phyloP scores from a whole-genome alignment of 2,888 invertebrate genomes.

The Oeneis ivallda region DNA sequence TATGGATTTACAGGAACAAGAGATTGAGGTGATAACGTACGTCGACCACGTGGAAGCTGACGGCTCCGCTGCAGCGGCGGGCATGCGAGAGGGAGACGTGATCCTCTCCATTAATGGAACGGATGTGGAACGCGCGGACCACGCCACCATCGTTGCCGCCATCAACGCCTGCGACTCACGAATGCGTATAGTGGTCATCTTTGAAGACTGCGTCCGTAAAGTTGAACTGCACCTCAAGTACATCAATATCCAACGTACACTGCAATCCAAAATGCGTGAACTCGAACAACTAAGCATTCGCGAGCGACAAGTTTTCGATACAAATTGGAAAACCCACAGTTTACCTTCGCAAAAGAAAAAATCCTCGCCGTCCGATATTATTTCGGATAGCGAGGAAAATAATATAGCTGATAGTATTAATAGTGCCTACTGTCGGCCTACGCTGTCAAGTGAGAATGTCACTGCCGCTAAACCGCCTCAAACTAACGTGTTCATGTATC shows the following conservation, averaged over 20 bases:
- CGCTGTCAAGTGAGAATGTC: constrained; percentile 91
- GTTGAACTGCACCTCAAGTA: constrained; percentile 96
- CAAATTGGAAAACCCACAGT: constrained; percentile 95
- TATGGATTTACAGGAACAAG: constrained; percentile 83
- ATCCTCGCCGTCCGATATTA: constrained; percentile 77
- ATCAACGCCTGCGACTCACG: constrained; percentile 94
- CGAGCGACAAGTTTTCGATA: constrained; percentile 91
- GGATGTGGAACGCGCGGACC: constrained; percentile 97
- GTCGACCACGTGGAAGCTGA: constrained; percentile 97
- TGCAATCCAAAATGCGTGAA: constrained; percentile 92
- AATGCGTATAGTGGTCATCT: constrained; percentile 97
- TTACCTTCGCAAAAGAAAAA: constrained; percentile 92
- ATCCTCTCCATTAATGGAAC: constrained; percentile 97
- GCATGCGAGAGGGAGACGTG: constrained; percentile 98
- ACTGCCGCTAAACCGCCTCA: constrained; percentile 74
- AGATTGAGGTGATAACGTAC: constrained; percentile 98
- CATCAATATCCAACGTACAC: constrained; percentile 91
- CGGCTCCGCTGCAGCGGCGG: constrained; percentile 95
- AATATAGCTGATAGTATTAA: constrained; percentile 75
- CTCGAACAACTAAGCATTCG: constrained; percentile 90
- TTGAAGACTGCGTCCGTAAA: constrained; percentile 97
- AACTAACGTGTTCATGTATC: constrained; percentile 81
- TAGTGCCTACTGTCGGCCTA: constrained; percentile 87
- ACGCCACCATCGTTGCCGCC: constrained; percentile 94
- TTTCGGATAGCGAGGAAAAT: constrained; percentile 70